Evolutionary conservation across 2,113 vertebrate species (phyloP), one percentile per base, ranked within the genome.

Genomic region (Percopsis transmontana): DNA sequence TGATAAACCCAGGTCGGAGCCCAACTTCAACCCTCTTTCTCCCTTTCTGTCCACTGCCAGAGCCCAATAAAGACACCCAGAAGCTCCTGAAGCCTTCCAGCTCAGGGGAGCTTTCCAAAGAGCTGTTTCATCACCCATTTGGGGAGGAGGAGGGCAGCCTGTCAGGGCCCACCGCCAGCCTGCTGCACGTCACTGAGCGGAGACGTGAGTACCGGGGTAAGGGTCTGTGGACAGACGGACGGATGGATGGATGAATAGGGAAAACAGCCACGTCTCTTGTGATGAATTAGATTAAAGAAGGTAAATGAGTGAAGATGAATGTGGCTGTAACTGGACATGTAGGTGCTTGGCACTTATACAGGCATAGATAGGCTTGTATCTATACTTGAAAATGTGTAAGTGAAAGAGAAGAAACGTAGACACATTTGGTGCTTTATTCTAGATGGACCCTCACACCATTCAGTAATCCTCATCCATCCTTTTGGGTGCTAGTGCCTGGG

Each of bases 111-210:
- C 88, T 94, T 21, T 84, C 91, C 0, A 90, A 84, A 64, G 93
- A 92, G 68, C 78, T 89, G 48, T 84, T 92, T 80, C 91, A 91
- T 15, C 86, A 88, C 12, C 79, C 89, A 24, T 81, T 74, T 15
- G 72, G 59, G 0, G 95, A 94, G 79, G 95, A 95, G 62, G 94
- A 93, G 57, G 87, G 87, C 0, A 90, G 92, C 44, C 85, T 91
- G 75, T 90, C 92, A 0, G 90, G 93, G 40, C 95, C 95, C 76
- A 93, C 90, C 1, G 89, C 95, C 0, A 91, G 96, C 45, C 92
- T 97, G 76, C 93, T 99, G 87, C 96, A 98, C 82, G 95, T 97
- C 83, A 91, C 92, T 0, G 96, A 98, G 83, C 94, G 93, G 82
- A 92, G 97, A 89, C 96, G 96, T 98, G 87, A 96, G 96, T 97